A percentile compares a stretch with the other conserved stretches of the same genome.
Evolutionary conservation across 2,888 invertebrate species (phyloP).

Genomic region (Chalcis sispes): DNA sequence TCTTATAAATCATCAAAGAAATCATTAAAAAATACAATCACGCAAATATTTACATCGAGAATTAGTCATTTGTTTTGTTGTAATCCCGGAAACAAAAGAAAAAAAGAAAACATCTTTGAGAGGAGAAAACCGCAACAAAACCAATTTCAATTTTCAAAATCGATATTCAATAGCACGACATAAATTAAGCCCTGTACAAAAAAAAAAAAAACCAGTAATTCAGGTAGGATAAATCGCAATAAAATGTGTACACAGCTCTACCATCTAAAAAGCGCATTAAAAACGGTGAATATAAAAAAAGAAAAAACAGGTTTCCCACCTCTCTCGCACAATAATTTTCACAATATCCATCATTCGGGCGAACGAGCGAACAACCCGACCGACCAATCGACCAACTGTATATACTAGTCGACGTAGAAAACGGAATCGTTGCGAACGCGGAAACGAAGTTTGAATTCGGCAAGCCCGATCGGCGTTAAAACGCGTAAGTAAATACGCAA

Average conservation of each 20-base stretch:
- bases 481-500: not conserved
- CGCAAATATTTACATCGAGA: too few species aligned
- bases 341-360: conserved; percentile 37
- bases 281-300: not conserved
- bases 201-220: conserved; percentile 31
- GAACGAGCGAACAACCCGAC: conserved; percentile 10
- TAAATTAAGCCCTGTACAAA: conserved; percentile 2
- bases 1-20: too few species aligned
- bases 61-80: too few species aligned
- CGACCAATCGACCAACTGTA: conserved; percentile 41
- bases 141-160: not conserved
- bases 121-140: not conserved
- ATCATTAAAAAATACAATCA: too few species aligned
- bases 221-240: conserved; percentile 8
- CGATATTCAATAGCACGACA: conserved; percentile 31
- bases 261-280: not conserved
- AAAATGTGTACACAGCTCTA: not conserved
- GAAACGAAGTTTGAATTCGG: not conserved
- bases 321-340: conserved; percentile 38
- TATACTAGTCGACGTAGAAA: not conserved
- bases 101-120: too few species aligned
- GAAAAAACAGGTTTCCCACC: conserved; percentile 42
- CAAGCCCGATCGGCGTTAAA: conserved; percentile 39
- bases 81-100: too few species aligned
- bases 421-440: not conserved